Evolutionary conservation across 2,888 invertebrate species (phyloP).

Genomic region (Penaeus monodon): DNA sequence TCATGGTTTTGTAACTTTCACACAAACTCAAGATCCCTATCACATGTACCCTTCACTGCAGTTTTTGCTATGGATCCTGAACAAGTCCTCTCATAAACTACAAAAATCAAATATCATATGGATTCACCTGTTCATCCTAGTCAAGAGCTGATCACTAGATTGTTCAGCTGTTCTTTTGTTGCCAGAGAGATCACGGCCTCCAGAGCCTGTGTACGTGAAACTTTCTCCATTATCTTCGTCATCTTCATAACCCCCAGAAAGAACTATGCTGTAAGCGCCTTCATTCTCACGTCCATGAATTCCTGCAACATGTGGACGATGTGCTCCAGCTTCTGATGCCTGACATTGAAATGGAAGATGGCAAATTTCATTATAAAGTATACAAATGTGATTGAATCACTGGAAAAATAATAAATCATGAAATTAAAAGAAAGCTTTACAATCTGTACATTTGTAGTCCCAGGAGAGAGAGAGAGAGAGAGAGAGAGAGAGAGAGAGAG

Average conservation of each 20-base stretch:
- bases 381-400: not conserved
- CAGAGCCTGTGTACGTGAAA: slow-evolving; percentile 87
- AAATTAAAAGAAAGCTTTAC: not conserved
- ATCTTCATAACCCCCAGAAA: slow-evolving; percentile 87
- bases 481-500: not conserved
- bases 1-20: too few species aligned
- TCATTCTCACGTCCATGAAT: slow-evolving; percentile 84
- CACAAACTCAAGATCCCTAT: too few species aligned
- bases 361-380: not conserved
- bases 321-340: slow-evolving; percentile 85
- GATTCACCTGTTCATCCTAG: slow-evolving; percentile 79
- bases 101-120: not conserved
- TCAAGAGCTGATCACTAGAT: slow-evolving; percentile 83
- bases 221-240: slow-evolving; percentile 84
- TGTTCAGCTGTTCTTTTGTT: slow-evolving; percentile 86
- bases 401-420: not conserved
- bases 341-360: slow-evolving; percentile 67
- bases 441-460: too few species aligned
- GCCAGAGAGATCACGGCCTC: slow-evolving; percentile 85
- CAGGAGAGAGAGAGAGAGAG: not conserved
- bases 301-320: slow-evolving; percentile 85
- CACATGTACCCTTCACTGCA: too few species aligned
- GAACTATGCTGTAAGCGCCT: slow-evolving; percentile 85
- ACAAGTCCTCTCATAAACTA: too few species aligned
- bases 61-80: too few species aligned